phyloP scores from a whole-genome alignment of 2,888 invertebrate species.

The Aleiodes leptofemur region DNA sequence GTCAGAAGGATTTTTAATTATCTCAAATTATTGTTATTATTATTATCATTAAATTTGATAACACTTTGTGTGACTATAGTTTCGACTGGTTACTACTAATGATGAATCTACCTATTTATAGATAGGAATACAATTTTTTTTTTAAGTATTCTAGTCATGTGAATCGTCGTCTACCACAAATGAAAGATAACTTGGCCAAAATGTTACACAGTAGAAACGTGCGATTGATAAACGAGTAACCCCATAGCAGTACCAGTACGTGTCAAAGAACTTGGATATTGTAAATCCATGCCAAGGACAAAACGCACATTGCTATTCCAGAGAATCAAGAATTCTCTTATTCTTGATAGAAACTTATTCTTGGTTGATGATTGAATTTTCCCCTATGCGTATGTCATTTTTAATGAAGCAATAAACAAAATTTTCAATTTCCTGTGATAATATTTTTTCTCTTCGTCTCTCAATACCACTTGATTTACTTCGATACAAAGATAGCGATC shows the following conservation, averaged over 20 bases:
- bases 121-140: conserved; percentile 12
- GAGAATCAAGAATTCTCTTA: background rate
- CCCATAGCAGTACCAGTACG: conserved; percentile 29
- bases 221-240: conserved; percentile 50
- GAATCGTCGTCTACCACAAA: conserved; percentile 41
- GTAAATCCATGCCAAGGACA: conserved; percentile 47
- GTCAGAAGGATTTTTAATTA: no score
- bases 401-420: no score
- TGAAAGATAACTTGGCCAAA: conserved; percentile 48
- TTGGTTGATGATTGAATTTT: no score
- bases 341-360: no score
- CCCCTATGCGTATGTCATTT: no score
- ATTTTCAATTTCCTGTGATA: no score
- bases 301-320: conserved; percentile 41
- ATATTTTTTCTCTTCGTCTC: background rate
- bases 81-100: no score
- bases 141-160: conserved; percentile 38
- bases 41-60: background rate
- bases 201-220: conserved; percentile 44
- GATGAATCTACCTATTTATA: background rate
- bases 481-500: background rate
- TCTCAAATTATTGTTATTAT: background rate
- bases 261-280: conserved; percentile 46
- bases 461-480: background rate
- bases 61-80: background rate